Evolutionary conservation across 2,113 vertebrate species (phyloP), one percentile per base, ranked within the genome.

Genomic region (Bubo blakistoni): DNA sequence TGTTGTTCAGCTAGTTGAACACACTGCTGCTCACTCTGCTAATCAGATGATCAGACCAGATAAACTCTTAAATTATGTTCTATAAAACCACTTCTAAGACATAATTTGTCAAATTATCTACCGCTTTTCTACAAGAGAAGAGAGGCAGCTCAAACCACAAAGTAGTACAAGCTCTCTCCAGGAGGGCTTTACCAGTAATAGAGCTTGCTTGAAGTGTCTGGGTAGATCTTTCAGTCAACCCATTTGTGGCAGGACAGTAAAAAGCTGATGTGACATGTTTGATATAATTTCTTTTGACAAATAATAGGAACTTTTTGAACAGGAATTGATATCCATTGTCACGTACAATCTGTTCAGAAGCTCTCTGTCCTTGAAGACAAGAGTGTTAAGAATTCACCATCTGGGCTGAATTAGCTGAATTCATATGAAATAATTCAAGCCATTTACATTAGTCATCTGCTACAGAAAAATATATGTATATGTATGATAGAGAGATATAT

Each of bases 331-430:
- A 86, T 88, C 51, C 57, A 59, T 73, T 90, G 63, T 92, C 38
- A 51, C 3, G 3, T 73, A 61, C 62, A 81, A 59, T 90, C 72
- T 84, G 63, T 67, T 92, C 70, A 83, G 81, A 90, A 93, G 22
- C 12, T 90, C 24, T 91, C 57, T 62, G 40, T 77, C 71, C 62
- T 86, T 78, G 79, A 94, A 93, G 51, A 83, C 29, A 77, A 36
- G 52, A 91, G 38, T 88, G 80, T 92, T 74, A 70, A 90, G 36
- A 86, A 93, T 78, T 95, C 63, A 67, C 88, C 59, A 88, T 86
- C 80, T 86, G 76, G 76, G 36, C 62, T 95, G 87, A 92, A 86
- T 83, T 86, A 83, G 25, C 42, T 66, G 49, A 81, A 93, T 73
- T 86, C 32, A 44, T 36, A 52, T 19, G 16, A 32, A 90, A 66